phyloP scores from a whole-genome alignment of 2,888 invertebrate species.

The Ctenicera cuprea region DNA sequence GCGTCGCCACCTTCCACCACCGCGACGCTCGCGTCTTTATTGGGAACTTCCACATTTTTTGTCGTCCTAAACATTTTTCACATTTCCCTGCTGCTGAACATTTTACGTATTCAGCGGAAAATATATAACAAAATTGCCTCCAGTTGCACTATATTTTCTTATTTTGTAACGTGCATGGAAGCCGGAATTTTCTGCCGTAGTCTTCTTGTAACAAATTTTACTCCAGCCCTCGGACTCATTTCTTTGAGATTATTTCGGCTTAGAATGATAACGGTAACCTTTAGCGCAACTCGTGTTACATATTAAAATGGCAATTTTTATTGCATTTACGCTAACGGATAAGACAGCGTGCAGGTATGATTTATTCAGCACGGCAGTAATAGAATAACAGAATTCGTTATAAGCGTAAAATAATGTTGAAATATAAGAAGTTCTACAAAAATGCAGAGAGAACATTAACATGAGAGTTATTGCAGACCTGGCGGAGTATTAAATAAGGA shows the following conservation, averaged over 20 bases:
- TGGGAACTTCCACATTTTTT: constrained; percentile 61
- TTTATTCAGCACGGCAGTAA: constrained; percentile 23
- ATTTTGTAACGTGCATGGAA: constrained; percentile 61
- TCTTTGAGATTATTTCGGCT: constrained; percentile 5
- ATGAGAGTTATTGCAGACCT: constrained; percentile 49
- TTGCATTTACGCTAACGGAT: constrained; percentile 3
- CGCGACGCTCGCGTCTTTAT: constrained; percentile 58
- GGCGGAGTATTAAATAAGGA: constrained; percentile 51
- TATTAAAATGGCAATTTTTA: constrained; percentile 19
- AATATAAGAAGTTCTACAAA: constrained; percentile 41
- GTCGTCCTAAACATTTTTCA: constrained; percentile 64
- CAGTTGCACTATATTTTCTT: constrained; percentile 61
- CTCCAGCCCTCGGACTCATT: background rate
- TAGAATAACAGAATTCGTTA: constrained; percentile 27
- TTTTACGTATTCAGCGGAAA: constrained; percentile 62
- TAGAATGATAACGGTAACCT: background rate
- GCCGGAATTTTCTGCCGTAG: constrained; percentile 21
- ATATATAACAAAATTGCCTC: constrained; percentile 61
- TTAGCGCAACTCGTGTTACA: constrained; percentile 18
- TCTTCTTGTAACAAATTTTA: constrained; percentile 9
- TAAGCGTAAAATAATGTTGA: constrained; percentile 43
- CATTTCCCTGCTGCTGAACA: constrained; percentile 59
- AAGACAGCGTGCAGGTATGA: constrained; percentile 13
- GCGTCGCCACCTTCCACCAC: constrained; percentile 58
- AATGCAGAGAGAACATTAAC: constrained; percentile 49